Percentiles rank a stretch among this genome's conserved stretches.
These are phyloP conservation scores for Urocyon cinereoargenteus DNA, from an alignment of 2,797 vertebrate genomes.

Conservation along the genomic window DNA sequence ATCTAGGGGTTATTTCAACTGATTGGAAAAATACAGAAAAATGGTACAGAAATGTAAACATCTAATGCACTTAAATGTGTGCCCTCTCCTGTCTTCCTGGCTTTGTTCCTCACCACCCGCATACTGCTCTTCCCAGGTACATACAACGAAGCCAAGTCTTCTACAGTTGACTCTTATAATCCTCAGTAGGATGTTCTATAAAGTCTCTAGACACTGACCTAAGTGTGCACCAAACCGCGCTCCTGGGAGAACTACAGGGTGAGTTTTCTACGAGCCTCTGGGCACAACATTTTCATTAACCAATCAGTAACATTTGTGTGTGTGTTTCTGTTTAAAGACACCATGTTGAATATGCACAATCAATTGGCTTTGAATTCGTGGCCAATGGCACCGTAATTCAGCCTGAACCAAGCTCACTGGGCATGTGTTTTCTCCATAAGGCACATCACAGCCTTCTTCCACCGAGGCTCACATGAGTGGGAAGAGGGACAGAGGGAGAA, in stretches of 20 bases:
- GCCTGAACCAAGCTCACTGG: background rate
- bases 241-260: background rate
- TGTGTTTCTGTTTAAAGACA: background rate
- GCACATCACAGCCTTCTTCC: background rate
- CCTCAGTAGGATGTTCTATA: rapidly evolving
- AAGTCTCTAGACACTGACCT: no score
- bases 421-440: no score
- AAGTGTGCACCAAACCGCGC: rapidly evolving
- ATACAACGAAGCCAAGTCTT: no score
- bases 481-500: no score
- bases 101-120: no score
- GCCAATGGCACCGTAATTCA: rapidly evolving
- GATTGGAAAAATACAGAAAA: background rate
- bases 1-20: background rate
- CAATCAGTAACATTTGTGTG: background rate
- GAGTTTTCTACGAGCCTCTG: background rate
- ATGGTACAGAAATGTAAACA: background rate
- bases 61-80: rapidly evolving
- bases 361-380: rapidly evolving
- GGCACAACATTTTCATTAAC: background rate
- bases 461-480: no score
- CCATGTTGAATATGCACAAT: no score
- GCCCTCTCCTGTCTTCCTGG: background rate
- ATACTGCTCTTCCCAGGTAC: rapidly evolving
- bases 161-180: rapidly evolving